A percentile compares a stretch with the other conserved stretches of the same genome.
phyloP scores from a whole-genome alignment of 37 sponge, comb jelly and placozoan genomes.

The Diacarnus erythraeanus region DNA sequence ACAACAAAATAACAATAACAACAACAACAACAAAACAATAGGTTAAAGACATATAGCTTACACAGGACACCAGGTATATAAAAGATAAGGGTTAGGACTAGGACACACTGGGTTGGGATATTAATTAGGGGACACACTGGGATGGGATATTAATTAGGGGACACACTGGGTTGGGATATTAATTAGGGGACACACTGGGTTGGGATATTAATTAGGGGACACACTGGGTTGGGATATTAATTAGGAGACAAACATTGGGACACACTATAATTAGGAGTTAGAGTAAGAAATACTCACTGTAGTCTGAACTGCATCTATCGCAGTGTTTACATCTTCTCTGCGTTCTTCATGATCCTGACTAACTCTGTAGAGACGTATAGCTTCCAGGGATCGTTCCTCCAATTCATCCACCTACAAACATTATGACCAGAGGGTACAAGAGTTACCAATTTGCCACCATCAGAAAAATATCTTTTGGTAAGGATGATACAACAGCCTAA shows the following conservation, averaged over 20 bases:
- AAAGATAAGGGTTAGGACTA: too few relatives aligned
- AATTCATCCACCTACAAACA: neutral
- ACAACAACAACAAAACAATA: too few relatives aligned
- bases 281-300: conserved; percentile 5
- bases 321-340: conserved; percentile 17
- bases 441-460: too few relatives aligned
- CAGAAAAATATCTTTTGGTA: too few relatives aligned
- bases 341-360: neutral
- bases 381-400: conserved; percentile 1
- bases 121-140: too few relatives aligned
- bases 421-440: neutral
- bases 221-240: neutral
- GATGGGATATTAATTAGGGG: too few relatives aligned
- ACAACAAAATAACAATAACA: neutral
- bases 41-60: too few relatives aligned
- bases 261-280: neutral
- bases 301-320: conserved; percentile 22
- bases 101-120: too few relatives aligned
- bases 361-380: neutral
- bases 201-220: too few relatives aligned
- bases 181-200: conserved; percentile 3
- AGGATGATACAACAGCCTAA: too few relatives aligned
- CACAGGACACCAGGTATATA: too few relatives aligned
- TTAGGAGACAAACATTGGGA: too few relatives aligned
- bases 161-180: conserved; percentile 1